Percentiles rank a stretch among this genome's conserved stretches.
These are phyloP conservation scores for Malaclemys terrapin DNA, from an alignment of 2,113 vertebrate species.

Conservation along the genomic window DNA sequence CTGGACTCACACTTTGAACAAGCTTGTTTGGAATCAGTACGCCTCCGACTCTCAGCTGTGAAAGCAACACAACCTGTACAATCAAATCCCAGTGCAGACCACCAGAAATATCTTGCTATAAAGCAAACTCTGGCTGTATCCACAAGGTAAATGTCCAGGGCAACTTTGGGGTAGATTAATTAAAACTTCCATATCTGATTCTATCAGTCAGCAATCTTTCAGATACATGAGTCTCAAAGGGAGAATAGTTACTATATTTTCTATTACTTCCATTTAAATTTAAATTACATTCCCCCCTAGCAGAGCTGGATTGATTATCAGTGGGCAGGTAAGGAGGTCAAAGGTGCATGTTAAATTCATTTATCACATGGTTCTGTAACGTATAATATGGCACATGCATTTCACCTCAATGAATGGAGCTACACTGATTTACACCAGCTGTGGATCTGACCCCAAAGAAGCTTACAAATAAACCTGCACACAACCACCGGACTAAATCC, in stretches of 20 bases:
- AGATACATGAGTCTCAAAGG: neutral
- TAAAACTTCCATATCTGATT: constrained; percentile 12
- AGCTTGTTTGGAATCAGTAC: neutral
- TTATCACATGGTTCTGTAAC: neutral
- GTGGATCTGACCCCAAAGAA: neutral
- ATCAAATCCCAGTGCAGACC: neutral
- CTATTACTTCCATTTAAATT: neutral
- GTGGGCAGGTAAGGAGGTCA: neutral
- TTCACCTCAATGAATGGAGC: neutral
- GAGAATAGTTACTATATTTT: neutral
- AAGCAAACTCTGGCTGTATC: neutral
- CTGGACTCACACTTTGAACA: constrained; percentile 12
- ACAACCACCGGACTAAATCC: neutral
- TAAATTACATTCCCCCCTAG: neutral
- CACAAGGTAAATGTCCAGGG: constrained; percentile 27
- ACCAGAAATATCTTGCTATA: neutral
- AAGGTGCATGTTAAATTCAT: constrained; percentile 14
- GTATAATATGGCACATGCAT: neutral
- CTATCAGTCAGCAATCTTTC: neutral
- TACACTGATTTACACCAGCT: neutral
- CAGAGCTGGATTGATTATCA: neutral
- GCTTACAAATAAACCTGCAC: neutral
- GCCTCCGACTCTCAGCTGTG: neutral
- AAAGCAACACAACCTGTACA: constrained; percentile 3
- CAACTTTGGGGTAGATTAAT: neutral